Conservation (phyloP, 2,113 vertebrate species). For the Anarrhichthys ocellatus region DNA sequence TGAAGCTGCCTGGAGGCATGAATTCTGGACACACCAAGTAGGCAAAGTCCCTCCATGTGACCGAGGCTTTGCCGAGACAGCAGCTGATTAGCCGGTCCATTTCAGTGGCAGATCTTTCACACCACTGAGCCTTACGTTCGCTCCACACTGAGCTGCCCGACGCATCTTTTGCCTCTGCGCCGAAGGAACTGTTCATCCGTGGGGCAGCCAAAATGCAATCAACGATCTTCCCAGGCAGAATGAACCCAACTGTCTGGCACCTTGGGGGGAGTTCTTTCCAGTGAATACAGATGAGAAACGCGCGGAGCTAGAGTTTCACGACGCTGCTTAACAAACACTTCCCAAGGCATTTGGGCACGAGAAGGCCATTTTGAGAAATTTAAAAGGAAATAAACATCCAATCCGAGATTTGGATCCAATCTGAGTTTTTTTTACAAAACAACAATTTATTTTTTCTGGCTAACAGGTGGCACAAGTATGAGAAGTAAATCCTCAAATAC, state of each 20-base stretch:
- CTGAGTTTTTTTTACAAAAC: neutral
- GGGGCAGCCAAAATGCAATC: constrained; percentile 73
- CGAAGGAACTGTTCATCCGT: constrained; percentile 19
- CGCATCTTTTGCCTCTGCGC: constrained; percentile 30
- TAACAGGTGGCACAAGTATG: neutral
- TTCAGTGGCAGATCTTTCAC: constrained; percentile 1
- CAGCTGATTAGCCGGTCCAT: neutral
- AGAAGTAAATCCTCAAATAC: neutral
- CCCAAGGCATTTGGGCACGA: constrained; percentile 15
- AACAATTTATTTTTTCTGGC: neutral
- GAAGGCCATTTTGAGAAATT: constrained; percentile 24
- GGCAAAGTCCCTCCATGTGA: constrained; percentile 4
- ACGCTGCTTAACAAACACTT: constrained; percentile 19
- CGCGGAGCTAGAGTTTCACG: neutral
- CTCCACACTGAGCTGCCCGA: constrained; percentile 7
- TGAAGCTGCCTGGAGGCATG: neutral
- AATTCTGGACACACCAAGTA: neutral
- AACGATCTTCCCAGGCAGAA: constrained; percentile 46
- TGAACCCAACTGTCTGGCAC: constrained; percentile 20
- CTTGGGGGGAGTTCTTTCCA: constrained; percentile 41
- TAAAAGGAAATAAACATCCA: constrained; percentile 2
- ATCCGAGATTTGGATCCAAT: too few species aligned
- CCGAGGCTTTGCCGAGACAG: neutral
- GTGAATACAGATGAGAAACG: constrained; percentile 47
- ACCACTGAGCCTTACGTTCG: neutral